Percentiles rank a stretch among this genome's conserved stretches.
Evolutionary conservation across 2,888 invertebrate genomes (phyloP).

Genomic region (Andrena camellia): DNA sequence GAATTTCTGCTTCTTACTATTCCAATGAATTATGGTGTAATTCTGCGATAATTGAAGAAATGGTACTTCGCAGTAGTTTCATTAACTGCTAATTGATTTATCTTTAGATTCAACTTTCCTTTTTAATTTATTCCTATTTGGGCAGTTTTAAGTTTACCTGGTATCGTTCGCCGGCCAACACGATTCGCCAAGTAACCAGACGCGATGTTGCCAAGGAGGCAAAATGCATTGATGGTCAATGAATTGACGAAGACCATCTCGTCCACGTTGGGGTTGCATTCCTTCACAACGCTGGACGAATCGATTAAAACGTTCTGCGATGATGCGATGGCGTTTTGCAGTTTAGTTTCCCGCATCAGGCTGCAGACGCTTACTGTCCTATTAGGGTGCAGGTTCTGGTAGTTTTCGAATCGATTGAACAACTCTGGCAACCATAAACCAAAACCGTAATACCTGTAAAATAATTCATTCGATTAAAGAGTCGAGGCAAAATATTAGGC

Average conservation of each 20-base stretch:
- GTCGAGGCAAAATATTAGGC: too few species aligned
- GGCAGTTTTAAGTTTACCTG: conserved; percentile 74
- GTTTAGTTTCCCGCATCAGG: conserved; percentile 72
- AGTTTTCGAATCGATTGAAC: conserved; percentile 87
- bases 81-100: too few species aligned
- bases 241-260: conserved; percentile 88
- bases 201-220: conserved; percentile 88
- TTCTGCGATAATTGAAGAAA: too few species aligned
- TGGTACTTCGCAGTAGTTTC: too few species aligned
- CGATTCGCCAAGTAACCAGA: conserved; percentile 87
- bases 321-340: background rate
- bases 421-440: conserved; percentile 93
- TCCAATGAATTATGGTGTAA: too few species aligned
- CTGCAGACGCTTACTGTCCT: conserved; percentile 86
- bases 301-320: conserved; percentile 26
- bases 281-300: background rate
- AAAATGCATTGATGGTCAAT: conserved; percentile 89
- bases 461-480: background rate
- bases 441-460: conserved; percentile 88
- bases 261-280: conserved; percentile 86
- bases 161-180: conserved; percentile 81
- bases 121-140: background rate
- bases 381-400: conserved; percentile 85
- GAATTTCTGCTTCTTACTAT: too few species aligned
- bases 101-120: background rate